Conservation (phyloP, 2,888 invertebrate species). For the Anagyrus pseudococci region DNA sequence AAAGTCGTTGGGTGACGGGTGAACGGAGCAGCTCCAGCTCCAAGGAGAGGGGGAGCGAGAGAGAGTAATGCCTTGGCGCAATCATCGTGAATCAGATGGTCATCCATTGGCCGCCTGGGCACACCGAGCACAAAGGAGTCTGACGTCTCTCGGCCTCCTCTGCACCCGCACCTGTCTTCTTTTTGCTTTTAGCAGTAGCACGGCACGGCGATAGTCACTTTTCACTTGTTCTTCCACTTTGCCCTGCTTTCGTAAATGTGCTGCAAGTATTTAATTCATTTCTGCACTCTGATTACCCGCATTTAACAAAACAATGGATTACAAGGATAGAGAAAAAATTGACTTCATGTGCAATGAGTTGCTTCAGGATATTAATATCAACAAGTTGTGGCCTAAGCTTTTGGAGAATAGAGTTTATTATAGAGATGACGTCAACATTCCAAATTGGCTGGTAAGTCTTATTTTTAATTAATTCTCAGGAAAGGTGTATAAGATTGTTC, state of each 20-base stretch:
- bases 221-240: background rate
- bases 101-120: constrained; percentile 23
- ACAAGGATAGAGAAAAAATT: constrained; percentile 46
- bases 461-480: background rate
- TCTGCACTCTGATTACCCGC: background rate
- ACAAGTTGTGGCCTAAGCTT: constrained; percentile 50
- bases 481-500: background rate
- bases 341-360: constrained; percentile 46
- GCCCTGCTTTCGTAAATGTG: background rate
- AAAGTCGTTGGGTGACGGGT: no score
- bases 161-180: background rate
- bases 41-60: no score
- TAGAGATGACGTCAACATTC: constrained; percentile 51
- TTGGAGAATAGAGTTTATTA: constrained; percentile 52
- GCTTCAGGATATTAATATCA: constrained; percentile 44
- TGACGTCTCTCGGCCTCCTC: constrained; percentile 20
- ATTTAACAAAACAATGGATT: constrained; percentile 46
- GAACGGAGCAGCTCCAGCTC: no score
- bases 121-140: constrained; percentile 30
- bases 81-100: constrained; percentile 34
- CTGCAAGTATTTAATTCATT: background rate
- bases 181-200: constrained; percentile 19
- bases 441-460: constrained; percentile 50
- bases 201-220: background rate
- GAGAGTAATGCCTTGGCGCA: constrained; percentile 31